phyloP scores from a whole-genome alignment of 2,888 invertebrate genomes.

The Stenodera caucasica region DNA sequence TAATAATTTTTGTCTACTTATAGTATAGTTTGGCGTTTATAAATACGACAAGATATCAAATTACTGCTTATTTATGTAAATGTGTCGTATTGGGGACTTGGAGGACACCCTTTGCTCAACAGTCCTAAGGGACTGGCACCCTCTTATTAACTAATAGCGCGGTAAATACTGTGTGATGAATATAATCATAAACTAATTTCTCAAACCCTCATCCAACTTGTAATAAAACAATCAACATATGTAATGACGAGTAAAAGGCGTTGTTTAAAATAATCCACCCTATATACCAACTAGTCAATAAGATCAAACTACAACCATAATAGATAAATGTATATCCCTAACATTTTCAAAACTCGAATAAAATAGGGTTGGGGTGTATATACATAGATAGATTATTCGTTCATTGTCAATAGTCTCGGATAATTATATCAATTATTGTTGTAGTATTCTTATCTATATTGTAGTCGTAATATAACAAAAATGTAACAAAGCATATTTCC shows the following conservation, averaged over 20 bases:
- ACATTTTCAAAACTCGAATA: not conserved
- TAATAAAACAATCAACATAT: conserved; percentile 56
- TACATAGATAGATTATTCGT: not conserved
- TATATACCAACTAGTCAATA: conserved; percentile 1
- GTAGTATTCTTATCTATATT: not conserved
- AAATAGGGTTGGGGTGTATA: not conserved
- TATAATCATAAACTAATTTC: conserved; percentile 57
- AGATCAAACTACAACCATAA: conserved; percentile 4
- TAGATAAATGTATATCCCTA: not conserved
- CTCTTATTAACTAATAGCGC: conserved; percentile 57
- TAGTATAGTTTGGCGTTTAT: not conserved
- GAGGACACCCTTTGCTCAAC: conserved; percentile 38
- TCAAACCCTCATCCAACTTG: conserved; percentile 45
- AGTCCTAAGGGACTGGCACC: conserved; percentile 46
- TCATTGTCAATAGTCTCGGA: not conserved
- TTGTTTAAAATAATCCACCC: conserved; percentile 47
- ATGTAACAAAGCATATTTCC: conserved; percentile 48
- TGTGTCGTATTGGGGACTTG: conserved; percentile 40
- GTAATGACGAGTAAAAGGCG: conserved; percentile 38
- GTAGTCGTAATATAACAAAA: conserved; percentile 21
- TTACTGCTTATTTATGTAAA: conserved; percentile 50
- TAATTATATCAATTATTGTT: conserved; percentile 10
- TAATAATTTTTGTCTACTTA: too few species aligned
- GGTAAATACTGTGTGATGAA: conserved; percentile 58
- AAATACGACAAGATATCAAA: conserved; percentile 41